A percentile compares a stretch with the other conserved stretches of the same genome.
phyloP scores from a whole-genome alignment of 2,113 vertebrate species.

The Entelurus aequoreus region DNA sequence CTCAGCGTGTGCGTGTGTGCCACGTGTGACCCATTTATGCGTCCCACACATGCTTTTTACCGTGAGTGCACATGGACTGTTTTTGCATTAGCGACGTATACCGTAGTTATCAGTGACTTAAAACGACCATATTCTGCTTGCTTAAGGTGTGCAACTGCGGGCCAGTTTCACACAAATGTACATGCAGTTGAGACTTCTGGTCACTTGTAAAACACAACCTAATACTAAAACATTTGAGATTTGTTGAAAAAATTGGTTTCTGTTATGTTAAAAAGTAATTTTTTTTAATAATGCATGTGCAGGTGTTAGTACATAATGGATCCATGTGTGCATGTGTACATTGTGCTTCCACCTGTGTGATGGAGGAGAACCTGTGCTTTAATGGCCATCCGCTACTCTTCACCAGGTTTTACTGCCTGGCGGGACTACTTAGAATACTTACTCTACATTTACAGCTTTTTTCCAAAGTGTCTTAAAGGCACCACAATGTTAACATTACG shows the following conservation, averaged over 20 bases:
- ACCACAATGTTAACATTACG: neutral
- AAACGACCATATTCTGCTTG: neutral
- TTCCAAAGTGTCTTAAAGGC: neutral
- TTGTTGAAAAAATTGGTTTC: neutral
- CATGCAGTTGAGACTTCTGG: too few relatives aligned
- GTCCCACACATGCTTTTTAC: neutral
- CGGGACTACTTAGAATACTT: slow-evolving; percentile 2
- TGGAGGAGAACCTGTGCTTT: slow-evolving; percentile 3
- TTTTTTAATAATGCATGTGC: too few relatives aligned
- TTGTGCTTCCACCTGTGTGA: slow-evolving; percentile 15
- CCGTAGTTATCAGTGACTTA: neutral
- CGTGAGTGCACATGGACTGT: slow-evolving; percentile 3
- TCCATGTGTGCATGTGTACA: slow-evolving; percentile 6
- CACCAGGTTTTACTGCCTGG: slow-evolving; percentile 22
- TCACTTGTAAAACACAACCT: too few relatives aligned
- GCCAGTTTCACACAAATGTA: neutral
- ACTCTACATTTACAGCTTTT: slow-evolving; percentile 3
- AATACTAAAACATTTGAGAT: neutral
- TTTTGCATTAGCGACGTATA: slow-evolving; percentile 4
- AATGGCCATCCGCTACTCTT: slow-evolving; percentile 1
- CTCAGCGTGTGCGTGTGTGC: slow-evolving; percentile 7
- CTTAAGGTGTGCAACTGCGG: neutral
- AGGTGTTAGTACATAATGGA: neutral
- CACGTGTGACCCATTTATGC: slow-evolving; percentile 38
- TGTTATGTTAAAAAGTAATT: too few relatives aligned